phyloP scores from a whole-genome alignment of 1,140 invertebrate genomes.

The Heliconius hewitsoni region DNA sequence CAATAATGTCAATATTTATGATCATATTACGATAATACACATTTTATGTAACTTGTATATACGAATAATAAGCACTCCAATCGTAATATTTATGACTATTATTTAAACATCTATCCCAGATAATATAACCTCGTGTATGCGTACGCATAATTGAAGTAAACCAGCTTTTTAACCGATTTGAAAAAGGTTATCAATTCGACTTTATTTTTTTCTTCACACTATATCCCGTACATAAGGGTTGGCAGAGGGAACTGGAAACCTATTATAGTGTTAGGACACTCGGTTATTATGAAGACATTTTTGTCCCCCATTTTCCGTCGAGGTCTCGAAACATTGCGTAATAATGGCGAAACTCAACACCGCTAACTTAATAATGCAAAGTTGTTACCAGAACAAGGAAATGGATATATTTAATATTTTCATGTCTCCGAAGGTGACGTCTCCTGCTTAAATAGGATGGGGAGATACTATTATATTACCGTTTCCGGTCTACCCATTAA shows the following conservation, averaged over 20 bases:
- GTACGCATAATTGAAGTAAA: too few relatives aligned
- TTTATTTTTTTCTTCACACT: too few relatives aligned
- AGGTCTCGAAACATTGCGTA: neutral
- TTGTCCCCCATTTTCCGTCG: neutral
- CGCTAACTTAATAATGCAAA: neutral
- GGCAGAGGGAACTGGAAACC: neutral
- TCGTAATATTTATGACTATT: neutral
- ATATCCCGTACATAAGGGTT: neutral
- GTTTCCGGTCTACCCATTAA: too few relatives aligned
- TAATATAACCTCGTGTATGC: neutral
- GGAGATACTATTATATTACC: too few relatives aligned
- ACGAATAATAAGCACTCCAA: slow-evolving; percentile 33
- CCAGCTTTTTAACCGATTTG: too few relatives aligned
- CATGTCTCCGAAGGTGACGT: neutral
- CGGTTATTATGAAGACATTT: neutral
- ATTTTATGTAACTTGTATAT: slow-evolving; percentile 60
- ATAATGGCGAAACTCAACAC: neutral
- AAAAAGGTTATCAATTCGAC: too few relatives aligned
- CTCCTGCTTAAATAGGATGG: too few relatives aligned
- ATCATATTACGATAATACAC: slow-evolving; percentile 36
- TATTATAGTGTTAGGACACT: neutral
- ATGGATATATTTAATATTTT: neutral
- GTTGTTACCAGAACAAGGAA: neutral
- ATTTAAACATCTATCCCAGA: neutral
- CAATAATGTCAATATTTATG: slow-evolving; percentile 3